Evolutionary conservation across 2,797 vertebrate genomes (phyloP), one percentile per base, ranked within the genome.

Genomic region (Phoxinus dragarum): DNA sequence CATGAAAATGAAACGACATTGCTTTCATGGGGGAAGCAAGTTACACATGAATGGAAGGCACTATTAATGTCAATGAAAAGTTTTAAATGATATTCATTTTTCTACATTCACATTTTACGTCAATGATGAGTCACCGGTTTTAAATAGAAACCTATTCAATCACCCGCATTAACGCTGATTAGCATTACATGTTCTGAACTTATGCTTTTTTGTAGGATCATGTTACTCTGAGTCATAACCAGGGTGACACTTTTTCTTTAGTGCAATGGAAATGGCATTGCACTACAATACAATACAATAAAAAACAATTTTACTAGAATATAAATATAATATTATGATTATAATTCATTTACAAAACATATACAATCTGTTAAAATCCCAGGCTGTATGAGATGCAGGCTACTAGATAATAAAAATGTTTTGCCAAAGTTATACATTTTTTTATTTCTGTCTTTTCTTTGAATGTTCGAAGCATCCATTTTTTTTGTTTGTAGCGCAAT

Each of bases 111-210:
- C 36, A 38, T 71, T 72, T 72, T 72, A 59, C n/a, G 36, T 56
- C 68, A 54, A 54, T 34, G 61, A 76, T 61, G 17, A 75, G 66
- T 71, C 82, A 84, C 59, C 61, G 31, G 59, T 11, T 77, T 68
- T 56, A 68, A 68, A 67, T 27, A 42, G 61, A 67, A 77, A 77
- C n/a, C n/a, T 42, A 56, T 76, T 54, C 2, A 76, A 14, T 68
- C 47, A 40, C 2, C 47, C 27, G 21, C 7, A 27, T 14, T 52
- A 56, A n/a, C 0, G 5, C 10, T 69, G 34, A 77, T 77, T 42
- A 54, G 47, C 61, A 17, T 23, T 27, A 68, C 42, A 21, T 52
- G 42, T 52, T 74, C 78, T 67, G 19, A 52, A 47, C 34, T 11
- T 27, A 34, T 31, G 44, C n/a, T n/a, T 27, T 76, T 16, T 66